Percentiles rank a stretch among this genome's conserved stretches.
Evolutionary conservation across 2,113 vertebrate genomes (phyloP).

Genomic region (Leptobrachium leishanense): DNA sequence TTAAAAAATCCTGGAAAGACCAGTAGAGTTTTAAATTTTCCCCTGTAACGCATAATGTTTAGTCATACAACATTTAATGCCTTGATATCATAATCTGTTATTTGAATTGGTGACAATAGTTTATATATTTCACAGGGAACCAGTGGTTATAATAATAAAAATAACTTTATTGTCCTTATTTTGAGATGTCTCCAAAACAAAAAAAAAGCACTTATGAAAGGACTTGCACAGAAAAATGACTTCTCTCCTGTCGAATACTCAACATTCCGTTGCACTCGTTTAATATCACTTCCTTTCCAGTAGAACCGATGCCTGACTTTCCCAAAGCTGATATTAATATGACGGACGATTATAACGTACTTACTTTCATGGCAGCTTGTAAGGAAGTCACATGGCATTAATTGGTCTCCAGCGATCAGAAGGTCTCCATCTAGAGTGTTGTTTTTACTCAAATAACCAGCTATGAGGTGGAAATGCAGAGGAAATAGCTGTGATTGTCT

Average conservation of each 20-base stretch:
- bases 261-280: slow-evolving; percentile 86
- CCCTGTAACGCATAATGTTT: too few relatives aligned
- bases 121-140: too few relatives aligned
- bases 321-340: slow-evolving; percentile 99
- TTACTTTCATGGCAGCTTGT: slow-evolving; percentile 95
- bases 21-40: too few relatives aligned
- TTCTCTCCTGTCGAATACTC: slow-evolving; percentile 73
- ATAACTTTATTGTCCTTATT: background rate
- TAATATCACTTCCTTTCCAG: slow-evolving; percentile 80
- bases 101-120: too few relatives aligned
- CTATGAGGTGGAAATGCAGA: slow-evolving; percentile 93
- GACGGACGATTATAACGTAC: slow-evolving; percentile 96
- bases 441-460: slow-evolving; percentile 90
- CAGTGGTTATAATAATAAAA: too few relatives aligned
- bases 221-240: slow-evolving; percentile 58
- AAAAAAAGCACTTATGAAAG: slow-evolving; percentile 38
- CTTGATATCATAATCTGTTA: too few relatives aligned
- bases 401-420: slow-evolving; percentile 84
- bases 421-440: slow-evolving; percentile 89
- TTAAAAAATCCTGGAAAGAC: too few relatives aligned
- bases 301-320: slow-evolving; percentile 81
- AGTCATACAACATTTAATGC: too few relatives aligned
- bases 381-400: slow-evolving; percentile 97
- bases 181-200: slow-evolving; percentile 7
- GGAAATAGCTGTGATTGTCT: slow-evolving; percentile 85